phyloP scores from a whole-genome alignment of 2,888 invertebrate species.

The Drosophila siamana region DNA sequence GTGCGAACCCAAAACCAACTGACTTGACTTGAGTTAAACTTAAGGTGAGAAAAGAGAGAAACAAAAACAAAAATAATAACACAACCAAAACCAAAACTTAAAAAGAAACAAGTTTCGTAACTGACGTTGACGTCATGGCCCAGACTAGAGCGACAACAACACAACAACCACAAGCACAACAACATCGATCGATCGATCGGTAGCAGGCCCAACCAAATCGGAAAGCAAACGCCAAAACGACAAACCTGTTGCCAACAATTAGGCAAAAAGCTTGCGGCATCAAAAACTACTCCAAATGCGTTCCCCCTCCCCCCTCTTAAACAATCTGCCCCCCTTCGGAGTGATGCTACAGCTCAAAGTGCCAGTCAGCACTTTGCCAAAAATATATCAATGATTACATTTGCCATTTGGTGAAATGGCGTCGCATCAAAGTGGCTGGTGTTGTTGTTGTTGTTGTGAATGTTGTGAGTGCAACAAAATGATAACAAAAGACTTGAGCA shows the following conservation, averaged over 20 bases:
- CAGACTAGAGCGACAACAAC: constrained; percentile 38
- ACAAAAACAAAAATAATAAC: constrained; percentile 18
- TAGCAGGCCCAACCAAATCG: constrained; percentile 41
- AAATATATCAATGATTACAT: constrained; percentile 80
- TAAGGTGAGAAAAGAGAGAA: constrained; percentile 35
- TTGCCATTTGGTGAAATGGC: constrained; percentile 51
- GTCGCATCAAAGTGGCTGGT: constrained; percentile 29
- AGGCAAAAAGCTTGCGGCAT: constrained; percentile 70
- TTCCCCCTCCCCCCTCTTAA: constrained; percentile 24
- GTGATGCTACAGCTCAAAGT: constrained; percentile 6
- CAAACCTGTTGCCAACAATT: constrained; percentile 79
- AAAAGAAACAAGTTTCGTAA: constrained; percentile 82
- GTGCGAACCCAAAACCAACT: constrained; percentile 54
- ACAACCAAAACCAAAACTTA: constrained; percentile 48
- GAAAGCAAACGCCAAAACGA: constrained; percentile 45
- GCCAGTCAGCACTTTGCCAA: constrained; percentile 70
- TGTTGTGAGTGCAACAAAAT: constrained; percentile 50
- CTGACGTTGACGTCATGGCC: constrained; percentile 81
- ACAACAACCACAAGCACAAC: background rate
- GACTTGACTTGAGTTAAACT: constrained; percentile 14
- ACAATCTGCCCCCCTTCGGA: background rate
- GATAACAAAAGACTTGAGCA: constrained; percentile 79
- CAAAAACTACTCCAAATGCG: constrained; percentile 74
- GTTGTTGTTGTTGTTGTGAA: constrained; percentile 14
- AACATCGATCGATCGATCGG: constrained; percentile 1